phyloP scores from a whole-genome alignment of 2,888 invertebrate genomes.

The Reticulitermes lucifugus region DNA sequence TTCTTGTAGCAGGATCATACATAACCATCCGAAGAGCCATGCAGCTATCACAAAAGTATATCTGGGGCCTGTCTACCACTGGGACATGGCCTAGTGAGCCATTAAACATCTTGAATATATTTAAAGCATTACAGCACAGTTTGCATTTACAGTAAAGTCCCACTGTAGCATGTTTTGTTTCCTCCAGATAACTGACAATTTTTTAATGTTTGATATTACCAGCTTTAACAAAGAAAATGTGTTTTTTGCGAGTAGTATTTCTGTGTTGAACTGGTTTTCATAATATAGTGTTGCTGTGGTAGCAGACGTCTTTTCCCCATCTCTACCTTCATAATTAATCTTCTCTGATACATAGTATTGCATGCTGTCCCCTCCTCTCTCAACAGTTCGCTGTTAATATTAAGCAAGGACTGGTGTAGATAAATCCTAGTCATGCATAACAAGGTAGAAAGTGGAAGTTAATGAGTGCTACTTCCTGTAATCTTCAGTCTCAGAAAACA shows the following conservation, averaged over 20 bases:
- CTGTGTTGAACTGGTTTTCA: background rate
- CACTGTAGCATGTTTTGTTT: background rate
- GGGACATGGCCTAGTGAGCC: background rate
- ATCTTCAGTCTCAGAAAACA: background rate
- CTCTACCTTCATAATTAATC: background rate
- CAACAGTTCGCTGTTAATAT: background rate
- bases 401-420: background rate
- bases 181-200: too few relatives aligned
- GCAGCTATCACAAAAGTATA: background rate
- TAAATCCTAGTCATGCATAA: background rate
- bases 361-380: background rate
- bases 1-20: constrained; percentile 1
- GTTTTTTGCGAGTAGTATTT: background rate
- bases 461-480: background rate
- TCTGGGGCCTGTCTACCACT: background rate
- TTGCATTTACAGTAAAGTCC: background rate
- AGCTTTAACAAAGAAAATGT: background rate
- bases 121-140: background rate
- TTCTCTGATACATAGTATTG: background rate
- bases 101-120: background rate
- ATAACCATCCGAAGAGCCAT: background rate
- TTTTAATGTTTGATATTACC: too few relatives aligned
- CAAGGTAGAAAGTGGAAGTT: background rate
- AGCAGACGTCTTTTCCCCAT: background rate
- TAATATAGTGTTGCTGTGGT: background rate